phyloP scores from a whole-genome alignment of 2,888 invertebrate species.

The Allophyes oxyacanthae region DNA sequence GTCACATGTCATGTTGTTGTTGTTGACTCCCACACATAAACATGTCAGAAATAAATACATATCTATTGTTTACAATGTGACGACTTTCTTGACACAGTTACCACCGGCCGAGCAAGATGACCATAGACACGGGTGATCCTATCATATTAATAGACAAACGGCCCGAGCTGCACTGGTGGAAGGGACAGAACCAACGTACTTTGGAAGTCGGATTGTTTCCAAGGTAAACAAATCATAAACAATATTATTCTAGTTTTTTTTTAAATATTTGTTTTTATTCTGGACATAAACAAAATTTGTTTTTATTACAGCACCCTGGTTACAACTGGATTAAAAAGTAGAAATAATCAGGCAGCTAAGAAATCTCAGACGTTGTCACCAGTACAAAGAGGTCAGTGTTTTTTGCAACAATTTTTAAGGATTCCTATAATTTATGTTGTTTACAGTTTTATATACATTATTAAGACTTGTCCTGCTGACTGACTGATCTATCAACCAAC shows the following conservation, averaged over 20 bases:
- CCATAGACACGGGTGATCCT: slow-evolving; percentile 94
- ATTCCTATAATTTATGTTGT: too few relatives aligned
- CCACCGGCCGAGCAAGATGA: slow-evolving; percentile 91
- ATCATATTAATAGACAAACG: slow-evolving; percentile 97
- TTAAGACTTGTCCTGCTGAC: too few relatives aligned
- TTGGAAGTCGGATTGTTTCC: slow-evolving; percentile 97
- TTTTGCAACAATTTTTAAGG: not conserved
- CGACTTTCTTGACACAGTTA: slow-evolving; percentile 67
- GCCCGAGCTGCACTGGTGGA: slow-evolving; percentile 97
- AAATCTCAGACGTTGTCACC: slow-evolving; percentile 76
- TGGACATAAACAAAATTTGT: too few relatives aligned
- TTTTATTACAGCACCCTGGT: slow-evolving; percentile 71
- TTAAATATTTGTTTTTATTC: not conserved
- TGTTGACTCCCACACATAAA: slow-evolving; percentile 25
- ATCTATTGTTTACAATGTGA: slow-evolving; percentile 23
- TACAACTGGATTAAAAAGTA: slow-evolving; percentile 62
- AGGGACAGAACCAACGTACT: slow-evolving; percentile 97
- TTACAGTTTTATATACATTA: too few relatives aligned
- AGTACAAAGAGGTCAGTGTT: slow-evolving; percentile 69
- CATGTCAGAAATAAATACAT: slow-evolving; percentile 16
- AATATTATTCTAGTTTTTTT: not conserved
- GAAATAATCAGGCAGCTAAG: slow-evolving; percentile 64
- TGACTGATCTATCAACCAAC: too few relatives aligned
- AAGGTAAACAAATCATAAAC: slow-evolving; percentile 79
- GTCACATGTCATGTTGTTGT: slow-evolving; percentile 35